Conservation (phyloP, 2,888 invertebrate species). For the Biston betularia region DNA sequence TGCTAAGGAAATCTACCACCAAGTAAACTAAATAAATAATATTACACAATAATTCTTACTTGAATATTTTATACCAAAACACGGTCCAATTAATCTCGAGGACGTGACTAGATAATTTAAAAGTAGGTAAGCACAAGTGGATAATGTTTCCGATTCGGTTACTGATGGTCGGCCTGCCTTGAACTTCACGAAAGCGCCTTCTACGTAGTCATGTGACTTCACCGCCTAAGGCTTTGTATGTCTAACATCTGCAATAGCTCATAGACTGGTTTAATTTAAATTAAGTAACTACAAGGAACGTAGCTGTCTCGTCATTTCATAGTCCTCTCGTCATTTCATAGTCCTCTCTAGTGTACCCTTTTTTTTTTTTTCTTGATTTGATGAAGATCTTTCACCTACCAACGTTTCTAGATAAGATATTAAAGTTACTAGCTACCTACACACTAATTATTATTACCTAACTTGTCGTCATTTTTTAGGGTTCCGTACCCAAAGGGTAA, state of each 20-base stretch:
- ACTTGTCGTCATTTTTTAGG: no score
- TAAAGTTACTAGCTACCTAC: no score
- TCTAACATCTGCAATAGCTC: slow-evolving; percentile 14
- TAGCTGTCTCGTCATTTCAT: no score
- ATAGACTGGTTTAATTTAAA: slow-evolving; percentile 10
- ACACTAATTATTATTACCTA: no score
- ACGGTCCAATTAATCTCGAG: slow-evolving; percentile 6
- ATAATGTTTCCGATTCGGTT: slow-evolving; percentile 13
- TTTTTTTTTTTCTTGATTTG: no score
- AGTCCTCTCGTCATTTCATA: no score
- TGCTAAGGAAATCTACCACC: background rate
- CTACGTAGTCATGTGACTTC: slow-evolving; percentile 62
- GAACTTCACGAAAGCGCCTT: slow-evolving; percentile 56
- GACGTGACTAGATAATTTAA: slow-evolving; percentile 1
- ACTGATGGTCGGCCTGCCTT: slow-evolving; percentile 52
- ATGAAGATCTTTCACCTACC: no score
- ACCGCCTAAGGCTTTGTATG: slow-evolving; percentile 17
- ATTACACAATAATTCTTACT: background rate
- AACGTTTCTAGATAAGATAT: no score
- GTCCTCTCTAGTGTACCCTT: no score
- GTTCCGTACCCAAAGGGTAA: no score
- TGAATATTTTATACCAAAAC: background rate
- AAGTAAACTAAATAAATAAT: background rate
- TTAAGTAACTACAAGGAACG: no score
- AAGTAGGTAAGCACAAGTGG: background rate